These are phyloP conservation scores for Vimba vimba DNA, from an alignment of 2,113 vertebrate genomes.

Conservation along the genomic window DNA sequence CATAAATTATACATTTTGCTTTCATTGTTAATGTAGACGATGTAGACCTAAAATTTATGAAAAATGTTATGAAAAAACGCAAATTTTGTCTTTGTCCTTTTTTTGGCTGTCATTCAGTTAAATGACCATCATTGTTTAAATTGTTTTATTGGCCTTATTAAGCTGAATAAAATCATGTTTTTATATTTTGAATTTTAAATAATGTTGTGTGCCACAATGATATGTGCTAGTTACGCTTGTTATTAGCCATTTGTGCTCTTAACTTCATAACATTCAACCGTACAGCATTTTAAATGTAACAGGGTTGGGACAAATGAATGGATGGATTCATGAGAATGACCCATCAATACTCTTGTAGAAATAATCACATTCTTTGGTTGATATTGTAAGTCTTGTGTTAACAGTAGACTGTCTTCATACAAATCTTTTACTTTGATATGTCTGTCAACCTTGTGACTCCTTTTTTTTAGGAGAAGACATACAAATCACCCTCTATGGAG, in stretches of 20 bases:
- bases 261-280: neutral
- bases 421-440: neutral
- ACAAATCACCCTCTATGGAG: slow-evolving; percentile 77
- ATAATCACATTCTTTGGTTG: neutral
- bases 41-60: too few species aligned
- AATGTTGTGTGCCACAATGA: neutral
- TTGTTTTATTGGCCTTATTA: neutral
- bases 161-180: neutral
- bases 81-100: neutral
- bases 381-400: neutral
- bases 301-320: neutral
- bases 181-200: neutral
- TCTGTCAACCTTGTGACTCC: neutral
- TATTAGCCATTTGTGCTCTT: neutral
- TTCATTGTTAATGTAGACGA: neutral
- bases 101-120: neutral
- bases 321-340: neutral
- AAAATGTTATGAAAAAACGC: neutral
- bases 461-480: slow-evolving; percentile 80
- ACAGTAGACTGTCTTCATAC: neutral
- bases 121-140: neutral
- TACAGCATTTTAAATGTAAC: neutral
- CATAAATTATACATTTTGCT: neutral
- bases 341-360: too few species aligned
- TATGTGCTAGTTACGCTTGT: neutral